Evolutionary conservation across 1,140 invertebrate genomes (phyloP).

Genomic region (Oryzaephilus surinamensis): DNA sequence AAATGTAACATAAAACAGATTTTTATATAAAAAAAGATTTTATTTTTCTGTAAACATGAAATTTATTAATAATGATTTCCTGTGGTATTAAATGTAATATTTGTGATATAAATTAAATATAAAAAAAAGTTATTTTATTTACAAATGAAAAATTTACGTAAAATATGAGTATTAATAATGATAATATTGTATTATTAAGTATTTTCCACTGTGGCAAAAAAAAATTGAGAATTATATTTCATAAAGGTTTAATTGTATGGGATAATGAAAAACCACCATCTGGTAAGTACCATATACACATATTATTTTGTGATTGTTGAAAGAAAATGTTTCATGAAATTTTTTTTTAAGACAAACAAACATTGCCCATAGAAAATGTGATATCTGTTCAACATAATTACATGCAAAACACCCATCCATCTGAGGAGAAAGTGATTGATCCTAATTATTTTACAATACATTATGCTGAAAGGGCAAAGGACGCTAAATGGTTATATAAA

Average conservation of each 20-base stretch:
- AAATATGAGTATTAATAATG: too few species aligned
- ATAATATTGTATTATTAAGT: constrained; percentile 43
- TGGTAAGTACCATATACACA: constrained; percentile 36
- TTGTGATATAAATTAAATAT: too few species aligned
- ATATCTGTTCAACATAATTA: constrained; percentile 41
- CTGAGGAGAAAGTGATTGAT: constrained; percentile 25
- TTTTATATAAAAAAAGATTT: too few species aligned
- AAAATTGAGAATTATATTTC: constrained; percentile 52
- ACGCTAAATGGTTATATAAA: constrained; percentile 50
- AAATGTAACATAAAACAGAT: too few species aligned
- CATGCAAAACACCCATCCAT: constrained; percentile 24
- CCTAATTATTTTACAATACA: constrained; percentile 49
- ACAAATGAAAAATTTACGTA: too few species aligned
- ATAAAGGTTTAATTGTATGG: constrained; percentile 51
- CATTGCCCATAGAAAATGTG: constrained; percentile 42
- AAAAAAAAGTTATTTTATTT: too few species aligned
- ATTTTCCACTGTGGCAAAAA: constrained; percentile 52
- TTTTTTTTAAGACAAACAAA: constrained; percentile 41
- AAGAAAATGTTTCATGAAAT: constrained; percentile 3
- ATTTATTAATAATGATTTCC: too few species aligned
- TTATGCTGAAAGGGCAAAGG: constrained; percentile 46
- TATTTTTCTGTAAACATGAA: too few species aligned
- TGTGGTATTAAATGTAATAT: too few species aligned
- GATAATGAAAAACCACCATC: constrained; percentile 46
- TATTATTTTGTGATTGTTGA: constrained; percentile 3